Evolutionary conservation across 2,113 vertebrate genomes (phyloP).

Genomic region (Ibidorhyncha struthersii): DNA sequence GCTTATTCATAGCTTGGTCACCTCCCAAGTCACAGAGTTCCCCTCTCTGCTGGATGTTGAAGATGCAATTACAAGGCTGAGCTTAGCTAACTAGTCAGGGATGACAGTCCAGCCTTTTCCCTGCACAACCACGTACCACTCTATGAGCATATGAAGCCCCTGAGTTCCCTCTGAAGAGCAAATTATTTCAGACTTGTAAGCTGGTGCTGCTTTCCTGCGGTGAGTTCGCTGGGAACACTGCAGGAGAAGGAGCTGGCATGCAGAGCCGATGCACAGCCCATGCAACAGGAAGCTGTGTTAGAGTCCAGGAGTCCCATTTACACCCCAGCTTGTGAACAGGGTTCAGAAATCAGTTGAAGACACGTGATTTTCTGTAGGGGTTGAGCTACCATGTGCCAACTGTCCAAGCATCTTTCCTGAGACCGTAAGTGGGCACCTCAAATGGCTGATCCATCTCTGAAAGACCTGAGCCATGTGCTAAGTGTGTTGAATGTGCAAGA

Average conservation of each 20-base stretch:
- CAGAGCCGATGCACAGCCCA: background rate
- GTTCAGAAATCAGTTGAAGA: background rate
- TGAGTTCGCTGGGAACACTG: background rate
- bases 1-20: background rate
- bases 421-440: background rate
- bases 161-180: background rate
- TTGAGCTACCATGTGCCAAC: background rate
- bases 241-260: background rate
- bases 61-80: background rate
- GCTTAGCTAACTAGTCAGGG: too few species aligned
- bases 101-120: background rate
- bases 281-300: background rate
- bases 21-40: background rate
- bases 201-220: background rate
- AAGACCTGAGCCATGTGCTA: background rate
- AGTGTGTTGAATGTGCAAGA: background rate
- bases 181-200: background rate
- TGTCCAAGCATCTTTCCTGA: background rate
- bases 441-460: background rate
- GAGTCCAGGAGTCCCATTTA: background rate
- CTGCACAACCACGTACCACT: too few species aligned
- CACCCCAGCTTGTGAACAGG: background rate
- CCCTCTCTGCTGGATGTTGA: background rate
- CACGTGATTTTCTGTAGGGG: accelerated
- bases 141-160: background rate